These are phyloP conservation scores for Chrysopilus asiliformis DNA, from an alignment of 2,888 invertebrate genomes.

Conservation along the genomic window DNA sequence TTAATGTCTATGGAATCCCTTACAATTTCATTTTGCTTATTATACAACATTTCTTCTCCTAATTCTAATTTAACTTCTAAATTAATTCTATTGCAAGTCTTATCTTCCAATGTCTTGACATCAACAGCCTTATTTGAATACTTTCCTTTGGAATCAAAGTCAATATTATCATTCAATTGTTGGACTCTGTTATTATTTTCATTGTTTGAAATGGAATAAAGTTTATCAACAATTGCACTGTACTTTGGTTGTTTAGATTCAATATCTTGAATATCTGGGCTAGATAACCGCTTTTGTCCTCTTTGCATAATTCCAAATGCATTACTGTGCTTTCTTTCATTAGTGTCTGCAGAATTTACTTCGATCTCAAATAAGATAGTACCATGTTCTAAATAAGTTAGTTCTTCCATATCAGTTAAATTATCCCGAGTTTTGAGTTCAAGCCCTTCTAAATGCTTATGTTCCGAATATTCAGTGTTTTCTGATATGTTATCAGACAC, in stretches of 20 bases:
- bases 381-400: background rate
- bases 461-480: background rate
- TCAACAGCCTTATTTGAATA: background rate
- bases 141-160: too few species aligned
- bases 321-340: conserved; percentile 2
- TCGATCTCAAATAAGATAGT: conserved; percentile 12
- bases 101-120: conserved; percentile 5
- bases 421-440: background rate
- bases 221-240: too few species aligned
- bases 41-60: conserved; percentile 9
- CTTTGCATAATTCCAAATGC: background rate
- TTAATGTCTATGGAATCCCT: background rate
- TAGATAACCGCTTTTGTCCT: conserved; percentile 13
- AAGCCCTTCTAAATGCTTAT: background rate
- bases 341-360: conserved; percentile 8
- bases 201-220: too few species aligned
- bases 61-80: conserved; percentile 11
- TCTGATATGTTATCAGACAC: background rate
- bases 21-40: conserved; percentile 8
- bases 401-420: background rate
- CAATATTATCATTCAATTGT: too few species aligned
- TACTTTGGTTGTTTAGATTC: conserved; percentile 15
- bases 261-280: conserved; percentile 14
- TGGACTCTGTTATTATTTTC: too few species aligned
- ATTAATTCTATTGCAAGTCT: conserved; percentile 8